Evolutionary conservation across 2,113 vertebrate species (phyloP).

Genomic region (Bos indicus): DNA sequence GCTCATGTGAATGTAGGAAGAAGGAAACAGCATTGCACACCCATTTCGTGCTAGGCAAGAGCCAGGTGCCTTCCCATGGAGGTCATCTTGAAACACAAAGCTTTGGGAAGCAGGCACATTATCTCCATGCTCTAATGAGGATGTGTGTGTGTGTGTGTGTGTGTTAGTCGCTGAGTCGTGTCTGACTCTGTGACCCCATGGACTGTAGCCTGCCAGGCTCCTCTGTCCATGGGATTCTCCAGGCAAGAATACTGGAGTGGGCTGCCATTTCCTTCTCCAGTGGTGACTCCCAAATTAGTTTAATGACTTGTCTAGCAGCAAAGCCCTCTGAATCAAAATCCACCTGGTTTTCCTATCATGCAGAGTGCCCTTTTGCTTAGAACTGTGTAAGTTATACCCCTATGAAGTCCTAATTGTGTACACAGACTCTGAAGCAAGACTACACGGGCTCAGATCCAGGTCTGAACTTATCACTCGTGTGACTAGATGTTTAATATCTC

Average conservation of each 20-base stretch:
- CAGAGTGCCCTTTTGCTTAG: background rate
- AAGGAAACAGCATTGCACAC: background rate
- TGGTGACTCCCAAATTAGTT: background rate
- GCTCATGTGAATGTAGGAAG: rapidly evolving
- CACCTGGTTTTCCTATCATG: background rate
- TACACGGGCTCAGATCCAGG: background rate
- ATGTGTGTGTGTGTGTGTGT: background rate
- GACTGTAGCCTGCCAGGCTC: background rate
- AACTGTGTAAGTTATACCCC: background rate
- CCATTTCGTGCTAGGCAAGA: background rate
- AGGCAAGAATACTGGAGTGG: background rate
- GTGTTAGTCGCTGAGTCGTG: background rate
- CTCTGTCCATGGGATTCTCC: background rate
- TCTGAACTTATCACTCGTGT: background rate
- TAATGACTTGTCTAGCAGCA: background rate
- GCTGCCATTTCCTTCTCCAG: background rate
- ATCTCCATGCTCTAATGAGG: background rate
- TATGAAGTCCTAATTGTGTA: background rate
- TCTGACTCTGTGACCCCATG: background rate
- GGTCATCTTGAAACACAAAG: background rate
- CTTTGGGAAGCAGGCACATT: background rate
- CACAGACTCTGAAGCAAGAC: background rate
- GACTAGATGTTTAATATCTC: background rate
- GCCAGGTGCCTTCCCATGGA: background rate
- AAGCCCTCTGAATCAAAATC: background rate